Conservation (phyloP, 2,888 invertebrate genomes). For the Caenorhabditis virilis region DNA sequence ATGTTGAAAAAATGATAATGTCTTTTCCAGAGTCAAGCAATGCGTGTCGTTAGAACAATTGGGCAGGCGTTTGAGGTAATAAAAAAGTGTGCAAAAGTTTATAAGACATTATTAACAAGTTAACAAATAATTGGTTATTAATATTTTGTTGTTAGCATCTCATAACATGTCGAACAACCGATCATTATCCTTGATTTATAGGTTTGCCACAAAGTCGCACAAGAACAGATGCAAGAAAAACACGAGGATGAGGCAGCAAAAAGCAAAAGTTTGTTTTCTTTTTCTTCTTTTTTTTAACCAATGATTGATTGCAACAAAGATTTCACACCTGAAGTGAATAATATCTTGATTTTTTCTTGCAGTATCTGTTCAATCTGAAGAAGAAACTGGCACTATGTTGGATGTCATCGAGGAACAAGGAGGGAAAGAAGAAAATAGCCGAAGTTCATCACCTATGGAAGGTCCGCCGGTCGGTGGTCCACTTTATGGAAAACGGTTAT, state of each 20-base stretch:
- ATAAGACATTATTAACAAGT: no score
- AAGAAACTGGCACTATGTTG: slow-evolving; percentile 38
- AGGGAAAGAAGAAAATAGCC: slow-evolving; percentile 33
- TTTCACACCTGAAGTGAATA: slow-evolving; percentile 1
- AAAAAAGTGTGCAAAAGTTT: no score
- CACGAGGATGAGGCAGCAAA: slow-evolving; percentile 55
- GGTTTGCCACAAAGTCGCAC: slow-evolving; percentile 80
- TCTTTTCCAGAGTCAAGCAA: slow-evolving; percentile 79
- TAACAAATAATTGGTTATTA: background rate
- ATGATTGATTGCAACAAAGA: slow-evolving; percentile 4
- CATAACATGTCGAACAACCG: slow-evolving; percentile 24
- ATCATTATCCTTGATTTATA: slow-evolving; percentile 35
- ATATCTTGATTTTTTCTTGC: slow-evolving; percentile 6
- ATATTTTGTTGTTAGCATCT: background rate
- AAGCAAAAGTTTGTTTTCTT: slow-evolving; percentile 31
- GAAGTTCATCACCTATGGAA: slow-evolving; percentile 51
- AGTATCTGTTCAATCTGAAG: slow-evolving; percentile 50
- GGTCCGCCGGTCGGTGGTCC: slow-evolving; percentile 48
- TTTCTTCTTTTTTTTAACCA: background rate
- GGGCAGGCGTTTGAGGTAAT: slow-evolving; percentile 99
- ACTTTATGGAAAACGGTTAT: slow-evolving; percentile 52
- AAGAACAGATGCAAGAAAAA: slow-evolving; percentile 67
- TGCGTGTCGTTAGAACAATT: slow-evolving; percentile 95
- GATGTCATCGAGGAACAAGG: slow-evolving; percentile 51
- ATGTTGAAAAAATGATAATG: no score